These are phyloP conservation scores for Limnephilus marmoratus DNA, from an alignment of 2,888 invertebrate genomes.

Conservation along the genomic window DNA sequence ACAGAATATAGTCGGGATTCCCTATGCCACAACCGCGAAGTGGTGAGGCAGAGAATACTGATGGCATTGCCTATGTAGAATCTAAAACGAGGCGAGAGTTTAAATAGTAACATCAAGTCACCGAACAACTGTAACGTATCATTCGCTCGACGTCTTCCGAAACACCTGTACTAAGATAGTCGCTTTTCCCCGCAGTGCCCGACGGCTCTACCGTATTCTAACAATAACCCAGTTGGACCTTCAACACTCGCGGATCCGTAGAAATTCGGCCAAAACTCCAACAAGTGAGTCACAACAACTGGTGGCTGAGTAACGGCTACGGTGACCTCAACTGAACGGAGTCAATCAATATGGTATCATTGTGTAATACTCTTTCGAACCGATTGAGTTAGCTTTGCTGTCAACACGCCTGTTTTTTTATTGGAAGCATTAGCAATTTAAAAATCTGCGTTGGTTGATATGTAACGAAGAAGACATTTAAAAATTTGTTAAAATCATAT, in stretches of 20 bases:
- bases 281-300: conserved; percentile 47
- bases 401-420: background rate
- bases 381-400: background rate
- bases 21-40: conserved; percentile 60
- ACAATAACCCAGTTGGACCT: background rate
- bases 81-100: background rate
- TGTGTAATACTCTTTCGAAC: conserved; percentile 25
- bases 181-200: background rate
- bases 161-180: background rate
- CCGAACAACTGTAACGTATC: conserved; percentile 5
- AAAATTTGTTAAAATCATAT: background rate
- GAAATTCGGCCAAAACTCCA: conserved; percentile 55
- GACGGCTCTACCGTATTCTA: background rate
- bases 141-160: background rate
- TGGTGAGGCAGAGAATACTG: conserved; percentile 56
- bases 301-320: conserved; percentile 52
- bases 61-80: conserved; percentile 31
- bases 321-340: conserved; percentile 54
- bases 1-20: conserved; percentile 49
- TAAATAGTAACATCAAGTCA: conserved; percentile 5
- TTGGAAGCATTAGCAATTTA: background rate
- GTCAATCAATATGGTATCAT: conserved; percentile 34
- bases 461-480: background rate
- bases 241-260: conserved; percentile 39
- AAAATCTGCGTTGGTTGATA: background rate